phyloP scores from a whole-genome alignment of 1,140 invertebrate genomes.

The Drosophila kepulauana region DNA sequence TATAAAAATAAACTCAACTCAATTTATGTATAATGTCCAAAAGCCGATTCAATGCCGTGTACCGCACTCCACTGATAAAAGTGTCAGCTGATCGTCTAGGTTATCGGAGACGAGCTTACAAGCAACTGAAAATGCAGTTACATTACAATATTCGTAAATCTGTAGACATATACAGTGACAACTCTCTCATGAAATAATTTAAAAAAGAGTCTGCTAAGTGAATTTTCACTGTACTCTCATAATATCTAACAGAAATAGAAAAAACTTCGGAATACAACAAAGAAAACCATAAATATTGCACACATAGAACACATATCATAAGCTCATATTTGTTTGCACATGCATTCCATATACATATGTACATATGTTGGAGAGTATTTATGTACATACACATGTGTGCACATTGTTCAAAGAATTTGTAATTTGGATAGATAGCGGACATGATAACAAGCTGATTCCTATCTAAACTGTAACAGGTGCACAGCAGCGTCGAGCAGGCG shows the following conservation, averaged over 20 bases:
- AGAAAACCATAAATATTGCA: conserved; percentile 35
- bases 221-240: background rate
- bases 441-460: conserved; percentile 79
- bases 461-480: conserved; percentile 82
- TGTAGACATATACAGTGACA: conserved; percentile 33
- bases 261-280: conserved; percentile 10
- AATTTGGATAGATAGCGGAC: conserved; percentile 60
- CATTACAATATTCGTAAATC: conserved; percentile 17
- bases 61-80: conserved; percentile 2
- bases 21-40: background rate
- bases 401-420: conserved; percentile 25
- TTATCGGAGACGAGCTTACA: conserved; percentile 27
- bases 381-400: no score
- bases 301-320: background rate
- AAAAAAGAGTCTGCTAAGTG: no score
- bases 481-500: conserved; percentile 67
- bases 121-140: conserved; percentile 2
- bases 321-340: conserved; percentile 12
- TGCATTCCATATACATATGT: conserved; percentile 22
- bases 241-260: conserved; percentile 1
- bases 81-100: conserved; percentile 33
- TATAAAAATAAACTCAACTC: background rate
- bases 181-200: no score
- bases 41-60: background rate
- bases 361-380: no score